A percentile compares a stretch with the other conserved stretches of the same genome.
phyloP scores from a whole-genome alignment of 2,797 vertebrate genomes.

The Cottoperca gobio region DNA sequence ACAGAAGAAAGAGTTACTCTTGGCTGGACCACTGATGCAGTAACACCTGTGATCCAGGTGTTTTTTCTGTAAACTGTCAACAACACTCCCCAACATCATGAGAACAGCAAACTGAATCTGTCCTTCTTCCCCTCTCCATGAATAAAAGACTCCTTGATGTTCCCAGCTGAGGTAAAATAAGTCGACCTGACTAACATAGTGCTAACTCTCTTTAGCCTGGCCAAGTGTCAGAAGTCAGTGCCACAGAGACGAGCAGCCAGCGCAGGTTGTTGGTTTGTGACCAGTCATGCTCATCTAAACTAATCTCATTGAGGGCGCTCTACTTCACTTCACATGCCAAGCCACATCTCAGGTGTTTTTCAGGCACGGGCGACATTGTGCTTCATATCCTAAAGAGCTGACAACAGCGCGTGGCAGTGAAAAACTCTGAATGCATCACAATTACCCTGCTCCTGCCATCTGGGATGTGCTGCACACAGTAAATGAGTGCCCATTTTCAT shows the following conservation, averaged over 20 bases:
- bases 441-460: constrained; percentile 56
- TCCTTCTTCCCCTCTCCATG: constrained; percentile 1
- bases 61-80: constrained; percentile 29
- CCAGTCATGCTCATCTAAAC: constrained; percentile 65
- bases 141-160: constrained; percentile 45
- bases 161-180: constrained; percentile 38
- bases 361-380: constrained; percentile 42
- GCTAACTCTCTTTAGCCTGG: constrained; percentile 51
- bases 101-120: constrained; percentile 30
- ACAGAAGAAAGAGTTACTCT: constrained; percentile 51
- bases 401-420: constrained; percentile 42
- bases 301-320: constrained; percentile 51
- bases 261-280: constrained; percentile 59
- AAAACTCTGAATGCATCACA: constrained; percentile 68
- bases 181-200: constrained; percentile 32
- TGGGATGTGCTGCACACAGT: constrained; percentile 51
- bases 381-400: constrained; percentile 56
- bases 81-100: constrained; percentile 5
- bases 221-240: constrained; percentile 58
- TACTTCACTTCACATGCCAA: constrained; percentile 59
- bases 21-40: constrained; percentile 35
- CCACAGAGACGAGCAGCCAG: constrained; percentile 46
- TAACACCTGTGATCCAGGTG: constrained; percentile 58
- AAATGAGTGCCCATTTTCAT: constrained; percentile 55
- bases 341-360: constrained; percentile 66